phyloP scores from a whole-genome alignment of 2,113 vertebrate species.

The Lepisosteus oculatus region DNA sequence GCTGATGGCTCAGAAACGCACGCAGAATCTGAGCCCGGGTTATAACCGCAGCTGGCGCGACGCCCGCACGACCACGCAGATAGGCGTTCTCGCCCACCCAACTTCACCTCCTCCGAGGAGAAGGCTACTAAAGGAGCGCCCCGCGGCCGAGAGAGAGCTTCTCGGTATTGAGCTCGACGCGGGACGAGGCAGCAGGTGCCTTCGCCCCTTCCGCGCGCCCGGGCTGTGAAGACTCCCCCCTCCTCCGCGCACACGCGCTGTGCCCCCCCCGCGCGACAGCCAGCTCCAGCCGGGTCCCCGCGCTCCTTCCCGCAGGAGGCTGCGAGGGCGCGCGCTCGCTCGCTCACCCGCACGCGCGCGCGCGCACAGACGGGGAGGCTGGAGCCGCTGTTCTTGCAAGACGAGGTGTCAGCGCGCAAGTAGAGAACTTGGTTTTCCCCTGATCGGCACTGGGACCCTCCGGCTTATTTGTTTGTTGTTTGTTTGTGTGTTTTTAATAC shows the following conservation, averaged over 20 bases:
- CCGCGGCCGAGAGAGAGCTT: too few relatives aligned
- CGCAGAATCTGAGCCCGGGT: too few relatives aligned
- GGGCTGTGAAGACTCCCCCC: conserved; percentile 44
- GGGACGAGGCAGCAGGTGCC: conserved; percentile 33
- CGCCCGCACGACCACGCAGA: neutral
- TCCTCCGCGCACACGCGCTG: conserved; percentile 46
- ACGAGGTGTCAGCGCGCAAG: too few relatives aligned
- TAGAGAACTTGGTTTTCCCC: too few relatives aligned
- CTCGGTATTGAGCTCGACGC: too few relatives aligned
- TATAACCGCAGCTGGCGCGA: too few relatives aligned
- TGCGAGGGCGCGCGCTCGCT: conserved; percentile 13
- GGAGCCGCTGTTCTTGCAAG: too few relatives aligned
- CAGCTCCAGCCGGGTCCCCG: conserved; percentile 23
- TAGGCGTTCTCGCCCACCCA: neutral
- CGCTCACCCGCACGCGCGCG: too few relatives aligned
- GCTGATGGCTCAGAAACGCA: too few relatives aligned
- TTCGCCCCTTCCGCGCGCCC: conserved; percentile 21
- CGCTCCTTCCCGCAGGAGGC: conserved; percentile 26
- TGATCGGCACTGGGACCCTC: too few relatives aligned
- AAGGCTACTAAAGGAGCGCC: neutral
- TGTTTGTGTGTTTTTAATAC: too few relatives aligned
- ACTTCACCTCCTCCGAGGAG: neutral
- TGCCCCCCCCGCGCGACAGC: conserved; percentile 18
- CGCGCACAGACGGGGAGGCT: neutral
- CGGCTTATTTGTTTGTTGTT: too few relatives aligned